Conservation (phyloP, 2,113 vertebrate genomes). For the Saccopteryx bilineata region DNA sequence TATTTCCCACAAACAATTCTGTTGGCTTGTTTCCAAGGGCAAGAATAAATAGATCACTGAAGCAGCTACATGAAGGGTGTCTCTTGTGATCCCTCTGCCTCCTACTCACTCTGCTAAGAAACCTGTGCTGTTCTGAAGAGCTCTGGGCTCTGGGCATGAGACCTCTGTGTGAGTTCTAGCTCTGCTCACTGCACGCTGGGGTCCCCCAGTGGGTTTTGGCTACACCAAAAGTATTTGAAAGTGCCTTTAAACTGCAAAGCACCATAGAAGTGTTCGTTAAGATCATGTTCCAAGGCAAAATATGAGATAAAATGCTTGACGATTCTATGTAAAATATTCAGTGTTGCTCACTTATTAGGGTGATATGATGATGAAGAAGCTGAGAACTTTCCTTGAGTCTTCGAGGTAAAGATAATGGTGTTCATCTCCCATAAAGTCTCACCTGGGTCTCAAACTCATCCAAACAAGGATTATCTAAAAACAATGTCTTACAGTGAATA, state of each 20-base stretch:
- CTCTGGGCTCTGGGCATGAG: not conserved
- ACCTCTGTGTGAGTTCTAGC: not conserved
- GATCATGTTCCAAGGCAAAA: not conserved
- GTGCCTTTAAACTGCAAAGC: slow-evolving; percentile 29
- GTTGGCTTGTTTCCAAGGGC: not conserved
- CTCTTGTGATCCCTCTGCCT: not conserved
- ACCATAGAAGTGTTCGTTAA: not conserved
- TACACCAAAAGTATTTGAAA: not conserved
- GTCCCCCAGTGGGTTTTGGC: not conserved
- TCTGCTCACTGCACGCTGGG: not conserved
- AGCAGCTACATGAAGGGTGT: not conserved
- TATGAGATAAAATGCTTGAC: slow-evolving; percentile 8
- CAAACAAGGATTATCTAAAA: slow-evolving; percentile 27
- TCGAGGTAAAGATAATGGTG: not conserved
- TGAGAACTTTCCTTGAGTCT: not conserved
- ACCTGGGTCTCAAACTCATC: not conserved
- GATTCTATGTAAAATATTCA: not conserved
- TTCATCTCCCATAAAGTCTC: not conserved
- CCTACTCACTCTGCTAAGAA: not conserved
- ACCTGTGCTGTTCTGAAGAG: not conserved
- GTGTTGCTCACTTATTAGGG: not conserved
- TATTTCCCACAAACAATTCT: not conserved
- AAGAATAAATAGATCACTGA: not conserved
- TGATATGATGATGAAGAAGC: not conserved
- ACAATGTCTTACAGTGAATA: not conserved